A percentile compares a stretch with the other conserved stretches of the same genome.
Conservation (phyloP, 2,888 invertebrate species). For the Lithophane ornitopus region DNA sequence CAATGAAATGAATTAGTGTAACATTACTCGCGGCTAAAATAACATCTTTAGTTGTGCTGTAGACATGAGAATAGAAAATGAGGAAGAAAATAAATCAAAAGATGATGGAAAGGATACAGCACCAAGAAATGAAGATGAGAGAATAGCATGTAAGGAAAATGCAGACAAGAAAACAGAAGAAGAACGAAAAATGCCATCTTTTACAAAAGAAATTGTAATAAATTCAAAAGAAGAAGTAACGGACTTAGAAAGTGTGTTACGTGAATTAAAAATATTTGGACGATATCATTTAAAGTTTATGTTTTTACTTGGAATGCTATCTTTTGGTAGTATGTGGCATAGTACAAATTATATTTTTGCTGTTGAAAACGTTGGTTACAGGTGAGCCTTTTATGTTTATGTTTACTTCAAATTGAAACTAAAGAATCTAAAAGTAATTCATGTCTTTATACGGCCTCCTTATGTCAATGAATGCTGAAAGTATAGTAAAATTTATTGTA, state of each 20-base stretch:
- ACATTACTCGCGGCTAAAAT: slow-evolving; percentile 11
- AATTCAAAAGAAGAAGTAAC: slow-evolving; percentile 10
- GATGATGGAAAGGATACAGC: not conserved
- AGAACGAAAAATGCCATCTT: slow-evolving; percentile 2
- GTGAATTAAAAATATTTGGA: slow-evolving; percentile 61
- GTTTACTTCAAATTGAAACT: not conserved
- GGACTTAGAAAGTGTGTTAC: slow-evolving; percentile 58
- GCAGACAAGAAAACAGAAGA: not conserved
- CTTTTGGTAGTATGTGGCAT: slow-evolving; percentile 47
- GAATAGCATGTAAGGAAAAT: not conserved
- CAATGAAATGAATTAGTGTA: slow-evolving; percentile 36
- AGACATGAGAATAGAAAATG: slow-evolving; percentile 27
- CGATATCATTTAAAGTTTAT: slow-evolving; percentile 61
- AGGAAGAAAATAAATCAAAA: not conserved
- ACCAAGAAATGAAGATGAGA: not conserved
- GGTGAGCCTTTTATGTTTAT: slow-evolving; percentile 38
- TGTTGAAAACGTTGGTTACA: slow-evolving; percentile 60
- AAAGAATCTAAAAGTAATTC: not conserved
- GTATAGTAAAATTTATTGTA: not conserved
- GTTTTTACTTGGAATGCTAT: slow-evolving; percentile 49
- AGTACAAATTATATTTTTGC: slow-evolving; percentile 64
- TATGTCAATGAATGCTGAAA: not conserved
- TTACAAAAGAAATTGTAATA: not conserved
- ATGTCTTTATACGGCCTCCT: not conserved
- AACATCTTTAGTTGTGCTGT: slow-evolving; percentile 23